These are phyloP conservation scores for Limonius californicus DNA, from an alignment of 1,140 invertebrate species.

Conservation along the genomic window DNA sequence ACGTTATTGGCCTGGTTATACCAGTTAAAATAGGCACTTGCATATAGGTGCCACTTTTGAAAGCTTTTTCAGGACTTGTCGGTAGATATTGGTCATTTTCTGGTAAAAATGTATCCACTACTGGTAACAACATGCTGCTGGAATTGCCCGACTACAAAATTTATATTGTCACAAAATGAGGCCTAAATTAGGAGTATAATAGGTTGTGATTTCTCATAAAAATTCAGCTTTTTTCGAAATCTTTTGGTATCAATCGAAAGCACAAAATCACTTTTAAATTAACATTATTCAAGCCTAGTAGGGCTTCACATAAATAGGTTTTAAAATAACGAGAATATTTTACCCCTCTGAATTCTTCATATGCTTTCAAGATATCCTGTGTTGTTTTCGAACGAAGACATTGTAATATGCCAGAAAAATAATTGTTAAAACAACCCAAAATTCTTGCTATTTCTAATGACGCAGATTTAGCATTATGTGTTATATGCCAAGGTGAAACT, in stretches of 20 bases:
- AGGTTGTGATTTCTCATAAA: too few relatives aligned
- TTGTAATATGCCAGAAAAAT: conserved; percentile 47
- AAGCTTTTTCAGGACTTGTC: conserved; percentile 46
- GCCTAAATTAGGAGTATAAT: too few relatives aligned
- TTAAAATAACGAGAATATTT: too few relatives aligned
- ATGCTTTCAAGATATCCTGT: conserved; percentile 54
- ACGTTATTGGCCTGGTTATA: conserved; percentile 48
- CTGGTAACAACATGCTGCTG: conserved; percentile 53
- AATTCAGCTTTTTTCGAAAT: too few relatives aligned
- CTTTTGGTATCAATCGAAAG: too few relatives aligned
- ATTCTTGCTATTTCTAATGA: conserved; percentile 56
- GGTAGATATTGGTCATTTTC: conserved; percentile 55
- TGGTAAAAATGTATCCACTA: conserved; percentile 55
- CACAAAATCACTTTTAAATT: too few relatives aligned
- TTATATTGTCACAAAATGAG: not conserved
- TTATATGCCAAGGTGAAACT: conserved; percentile 57
- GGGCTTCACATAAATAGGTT: too few relatives aligned
- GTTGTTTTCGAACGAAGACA: conserved; percentile 62
- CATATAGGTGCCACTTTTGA: conserved; percentile 48
- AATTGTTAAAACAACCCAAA: conserved; percentile 49
- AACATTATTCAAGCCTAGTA: too few relatives aligned
- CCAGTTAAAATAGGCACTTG: conserved; percentile 57
- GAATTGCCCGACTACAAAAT: conserved; percentile 51
- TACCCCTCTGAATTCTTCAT: conserved; percentile 55
- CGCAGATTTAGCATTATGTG: conserved; percentile 51